Evolutionary conservation across 2,797 vertebrate genomes (phyloP).

Genomic region (Tolypeutes matacus): DNA sequence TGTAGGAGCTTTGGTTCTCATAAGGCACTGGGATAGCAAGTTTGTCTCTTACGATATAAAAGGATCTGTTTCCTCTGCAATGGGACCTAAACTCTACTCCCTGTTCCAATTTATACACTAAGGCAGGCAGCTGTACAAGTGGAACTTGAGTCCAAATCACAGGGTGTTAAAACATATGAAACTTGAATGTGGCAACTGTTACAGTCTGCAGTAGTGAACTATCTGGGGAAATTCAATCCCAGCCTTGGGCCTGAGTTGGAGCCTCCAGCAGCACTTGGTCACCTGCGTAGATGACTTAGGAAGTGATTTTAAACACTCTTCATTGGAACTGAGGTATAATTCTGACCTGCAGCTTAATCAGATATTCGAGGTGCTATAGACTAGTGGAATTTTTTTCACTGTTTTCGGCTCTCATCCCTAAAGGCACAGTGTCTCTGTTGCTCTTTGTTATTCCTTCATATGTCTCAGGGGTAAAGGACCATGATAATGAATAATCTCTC

Average conservation of each 20-base stretch:
- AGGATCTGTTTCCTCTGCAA: slow-evolving; percentile 3
- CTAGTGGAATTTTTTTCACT: slow-evolving; percentile 66
- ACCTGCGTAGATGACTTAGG: slow-evolving; percentile 11
- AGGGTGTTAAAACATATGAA: slow-evolving; percentile 76
- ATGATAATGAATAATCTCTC: slow-evolving; percentile 69
- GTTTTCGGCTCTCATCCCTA: slow-evolving; percentile 61
- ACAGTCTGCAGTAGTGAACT: slow-evolving; percentile 57
- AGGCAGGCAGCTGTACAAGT: slow-evolving; percentile 79
- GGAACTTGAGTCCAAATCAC: slow-evolving; percentile 78
- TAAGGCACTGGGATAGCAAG: background rate
- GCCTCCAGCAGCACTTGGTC: slow-evolving; percentile 50
- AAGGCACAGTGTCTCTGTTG: slow-evolving; percentile 61
- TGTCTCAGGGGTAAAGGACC: slow-evolving; percentile 59
- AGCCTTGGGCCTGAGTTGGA: background rate
- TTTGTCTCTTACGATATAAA: slow-evolving; percentile 59
- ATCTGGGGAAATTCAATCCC: slow-evolving; percentile 81
- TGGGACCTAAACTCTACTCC: background rate
- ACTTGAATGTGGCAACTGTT: slow-evolving; percentile 81
- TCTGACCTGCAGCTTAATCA: slow-evolving; percentile 57
- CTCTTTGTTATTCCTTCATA: slow-evolving; percentile 52
- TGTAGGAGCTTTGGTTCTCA: background rate
- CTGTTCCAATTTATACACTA: slow-evolving; percentile 45
- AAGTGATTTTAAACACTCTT: slow-evolving; percentile 62
- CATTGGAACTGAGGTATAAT: slow-evolving; percentile 31
- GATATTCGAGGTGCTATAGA: slow-evolving; percentile 18